phyloP scores from a whole-genome alignment of 2,113 vertebrate genomes.

The Phocoena phocoena region DNA sequence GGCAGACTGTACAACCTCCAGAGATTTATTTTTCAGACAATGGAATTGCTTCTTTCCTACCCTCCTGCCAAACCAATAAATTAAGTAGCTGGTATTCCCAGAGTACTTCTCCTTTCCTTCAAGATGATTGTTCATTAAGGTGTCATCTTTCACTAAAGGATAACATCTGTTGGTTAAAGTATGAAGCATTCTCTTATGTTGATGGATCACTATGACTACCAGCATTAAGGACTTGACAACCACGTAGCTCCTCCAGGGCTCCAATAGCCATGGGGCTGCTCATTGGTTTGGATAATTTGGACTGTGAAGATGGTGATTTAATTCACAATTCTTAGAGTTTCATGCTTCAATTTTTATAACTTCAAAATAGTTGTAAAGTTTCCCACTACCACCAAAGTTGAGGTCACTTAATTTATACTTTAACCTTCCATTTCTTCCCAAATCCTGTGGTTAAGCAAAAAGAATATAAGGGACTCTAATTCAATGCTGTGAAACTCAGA shows the following conservation, averaged over 20 bases:
- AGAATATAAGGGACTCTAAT: accelerated
- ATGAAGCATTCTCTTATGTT: background rate
- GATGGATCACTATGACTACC: background rate
- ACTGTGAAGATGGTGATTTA: background rate
- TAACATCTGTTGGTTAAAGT: background rate
- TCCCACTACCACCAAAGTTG: background rate
- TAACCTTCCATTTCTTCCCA: background rate
- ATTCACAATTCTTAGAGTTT: background rate
- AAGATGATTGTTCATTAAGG: background rate
- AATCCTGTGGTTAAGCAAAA: background rate
- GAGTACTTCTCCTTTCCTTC: background rate
- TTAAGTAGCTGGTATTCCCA: background rate
- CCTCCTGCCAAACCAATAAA: background rate
- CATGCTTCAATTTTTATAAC: background rate
- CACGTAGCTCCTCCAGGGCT: background rate
- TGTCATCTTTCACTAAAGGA: conserved; percentile 2
- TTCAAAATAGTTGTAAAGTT: background rate
- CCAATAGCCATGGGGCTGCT: background rate
- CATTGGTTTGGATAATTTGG: background rate
- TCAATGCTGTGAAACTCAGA: background rate
- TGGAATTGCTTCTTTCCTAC: background rate
- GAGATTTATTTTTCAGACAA: background rate
- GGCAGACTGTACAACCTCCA: background rate
- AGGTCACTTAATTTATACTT: background rate
- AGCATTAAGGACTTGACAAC: background rate